phyloP scores from a whole-genome alignment of 2,113 vertebrate genomes.

The Paedocypris sp. region DNA sequence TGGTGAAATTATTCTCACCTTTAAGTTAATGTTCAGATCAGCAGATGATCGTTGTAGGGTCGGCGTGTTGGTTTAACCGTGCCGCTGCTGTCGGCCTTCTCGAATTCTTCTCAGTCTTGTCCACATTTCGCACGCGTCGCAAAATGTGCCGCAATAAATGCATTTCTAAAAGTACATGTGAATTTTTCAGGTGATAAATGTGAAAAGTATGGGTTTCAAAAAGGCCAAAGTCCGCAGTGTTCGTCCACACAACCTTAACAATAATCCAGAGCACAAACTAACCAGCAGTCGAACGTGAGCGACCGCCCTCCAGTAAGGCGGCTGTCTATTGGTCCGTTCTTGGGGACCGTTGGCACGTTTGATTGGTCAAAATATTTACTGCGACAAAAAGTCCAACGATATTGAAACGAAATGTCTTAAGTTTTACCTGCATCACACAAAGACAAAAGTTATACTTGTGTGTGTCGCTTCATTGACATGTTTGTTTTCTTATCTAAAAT shows the following conservation, averaged over 20 bases:
- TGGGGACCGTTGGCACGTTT: conserved; percentile 9
- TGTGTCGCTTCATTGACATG: fast-evolving
- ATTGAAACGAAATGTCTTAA: background rate
- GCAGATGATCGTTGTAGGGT: background rate
- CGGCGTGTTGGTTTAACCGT: background rate
- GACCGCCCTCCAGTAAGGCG: conserved; percentile 54
- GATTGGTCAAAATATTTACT: conserved; percentile 46
- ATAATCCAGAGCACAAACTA: conserved; percentile 66
- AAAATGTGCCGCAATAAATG: background rate
- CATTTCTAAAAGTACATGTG: background rate
- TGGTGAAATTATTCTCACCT: conserved; percentile 17
- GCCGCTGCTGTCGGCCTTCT: conserved; percentile 35
- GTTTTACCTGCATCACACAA: background rate
- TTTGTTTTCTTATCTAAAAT: background rate
- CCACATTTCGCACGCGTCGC: conserved; percentile 2
- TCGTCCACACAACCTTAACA: conserved; percentile 75
- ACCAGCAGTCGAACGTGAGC: conserved; percentile 61
- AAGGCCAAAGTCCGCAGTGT: conserved; percentile 54
- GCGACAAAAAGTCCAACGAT: conserved; percentile 17
- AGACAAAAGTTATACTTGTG: background rate
- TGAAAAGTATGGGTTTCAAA: conserved; percentile 27
- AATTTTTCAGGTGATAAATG: conserved; percentile 38
- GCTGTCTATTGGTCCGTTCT: conserved; percentile 46
- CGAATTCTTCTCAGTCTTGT: conserved; percentile 27
- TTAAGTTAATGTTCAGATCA: background rate